Conservation (phyloP, 2,888 invertebrate genomes). For the Xestia ashworthii region DNA sequence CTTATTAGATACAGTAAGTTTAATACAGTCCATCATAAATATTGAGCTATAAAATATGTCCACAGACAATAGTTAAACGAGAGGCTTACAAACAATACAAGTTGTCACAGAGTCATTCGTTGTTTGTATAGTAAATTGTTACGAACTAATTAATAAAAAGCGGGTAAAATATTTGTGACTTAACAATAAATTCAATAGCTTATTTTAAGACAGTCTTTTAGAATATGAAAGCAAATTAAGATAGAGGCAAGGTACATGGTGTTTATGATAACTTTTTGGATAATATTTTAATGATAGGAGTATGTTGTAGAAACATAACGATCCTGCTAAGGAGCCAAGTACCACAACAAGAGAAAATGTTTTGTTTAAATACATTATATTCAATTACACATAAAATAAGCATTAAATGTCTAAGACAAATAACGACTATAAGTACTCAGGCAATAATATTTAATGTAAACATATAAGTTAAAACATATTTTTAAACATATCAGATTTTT, state of each 20-base stretch:
- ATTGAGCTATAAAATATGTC: conserved; percentile 72
- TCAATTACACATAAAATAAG: conserved; percentile 49
- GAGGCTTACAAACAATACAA: conserved; percentile 72
- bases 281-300: conserved; percentile 46
- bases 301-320: conserved; percentile 38
- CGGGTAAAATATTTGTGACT: conserved; percentile 88
- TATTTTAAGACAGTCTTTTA: conserved; percentile 90
- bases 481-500: conserved; percentile 51
- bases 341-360: conserved; percentile 38
- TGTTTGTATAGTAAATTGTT: conserved; percentile 83
- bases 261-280: conserved; percentile 56
- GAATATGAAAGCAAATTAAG: conserved; percentile 80
- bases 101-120: conserved; percentile 87
- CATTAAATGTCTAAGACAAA: conserved; percentile 52
- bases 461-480: conserved; percentile 41
- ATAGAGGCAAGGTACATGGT: conserved; percentile 75
- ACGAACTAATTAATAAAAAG: conserved; percentile 82
- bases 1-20: conserved; percentile 56
- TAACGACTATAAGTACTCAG: conserved; percentile 58
- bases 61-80: conserved; percentile 62
- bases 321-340: conserved; percentile 39
- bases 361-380: conserved; percentile 40
- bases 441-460: conserved; percentile 53
- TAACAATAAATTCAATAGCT: conserved; percentile 88
- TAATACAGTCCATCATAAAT: conserved; percentile 66